phyloP scores from a whole-genome alignment of 2,888 invertebrate genomes.

The Platerodrilus igneus region DNA sequence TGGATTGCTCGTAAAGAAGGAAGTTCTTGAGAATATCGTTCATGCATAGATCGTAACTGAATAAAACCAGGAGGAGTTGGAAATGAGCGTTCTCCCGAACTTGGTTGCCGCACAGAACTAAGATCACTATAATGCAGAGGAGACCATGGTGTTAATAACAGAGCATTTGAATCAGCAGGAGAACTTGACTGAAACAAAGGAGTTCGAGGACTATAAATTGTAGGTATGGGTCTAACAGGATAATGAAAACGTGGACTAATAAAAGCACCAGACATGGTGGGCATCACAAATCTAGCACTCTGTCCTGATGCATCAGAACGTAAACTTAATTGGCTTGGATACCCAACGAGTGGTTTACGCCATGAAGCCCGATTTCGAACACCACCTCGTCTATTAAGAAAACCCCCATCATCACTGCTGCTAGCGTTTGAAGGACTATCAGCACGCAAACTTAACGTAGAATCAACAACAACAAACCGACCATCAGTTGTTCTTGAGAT shows the following conservation, averaged over 20 bases:
- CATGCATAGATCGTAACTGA: constrained; percentile 60
- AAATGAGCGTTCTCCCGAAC: constrained; percentile 74
- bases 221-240: constrained; percentile 42
- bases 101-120: constrained; percentile 78
- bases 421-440: constrained; percentile 58
- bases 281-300: constrained; percentile 46
- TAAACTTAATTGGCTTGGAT: constrained; percentile 64
- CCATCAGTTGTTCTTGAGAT: constrained; percentile 73
- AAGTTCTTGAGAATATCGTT: constrained; percentile 67
- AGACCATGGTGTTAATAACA: constrained; percentile 60
- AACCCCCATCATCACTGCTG: constrained; percentile 79
- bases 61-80: constrained; percentile 70
- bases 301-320: constrained; percentile 61
- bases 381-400: constrained; percentile 60
- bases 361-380: constrained; percentile 56
- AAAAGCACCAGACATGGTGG: constrained; percentile 34
- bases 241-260: constrained; percentile 40
- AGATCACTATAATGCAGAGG: constrained; percentile 79
- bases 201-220: constrained; percentile 48
- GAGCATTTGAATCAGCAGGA: constrained; percentile 59
- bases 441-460: constrained; percentile 51
- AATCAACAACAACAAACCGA: constrained; percentile 62
- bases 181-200: constrained; percentile 62
- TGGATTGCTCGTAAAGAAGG: constrained; percentile 68
- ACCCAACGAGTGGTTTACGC: constrained; percentile 60